Base-by-base conservation (phyloP, 2,888 invertebrate genomes). In the Tenthredo amoena region DNA sequence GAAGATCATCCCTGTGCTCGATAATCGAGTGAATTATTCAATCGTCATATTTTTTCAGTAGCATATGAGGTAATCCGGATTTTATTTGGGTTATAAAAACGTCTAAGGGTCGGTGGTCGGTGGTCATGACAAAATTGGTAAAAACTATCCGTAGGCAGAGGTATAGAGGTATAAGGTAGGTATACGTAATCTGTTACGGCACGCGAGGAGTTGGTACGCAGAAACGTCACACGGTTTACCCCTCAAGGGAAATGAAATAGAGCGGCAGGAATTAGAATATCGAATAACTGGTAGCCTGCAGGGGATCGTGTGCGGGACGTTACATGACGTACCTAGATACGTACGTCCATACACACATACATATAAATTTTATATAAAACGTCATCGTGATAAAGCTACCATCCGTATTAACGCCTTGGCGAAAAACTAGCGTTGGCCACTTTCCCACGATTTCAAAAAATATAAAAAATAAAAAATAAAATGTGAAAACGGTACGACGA, bases 221-320 rank as follows among this genome's bases (percentile, higher is more conserved):
- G 31, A 15, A 81, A 40, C 62, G 81, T 81, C 21, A 81, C 81
- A 58, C 21, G 62, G 83, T 71, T n/a, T 62, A 83, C 65, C n/a
- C 79, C 83, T 83, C 83, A 31, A 55, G 83, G 83, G 83, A 83
- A 83, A 83, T 83, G 83, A 83, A 83, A 83, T 83, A 83, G 83
- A 83, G 83, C 83, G 83, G 31, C 62, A 47, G 43, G 50, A 68
- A 83, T 83, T 43, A 83, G 31, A 71, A 83, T 68, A 47, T 43
- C 62, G 9, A 62, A 81, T 81, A 62, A 62, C 62, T 12, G 21
- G 26, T 21, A 62, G 62, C 26, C 62, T 62, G 62, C 26, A 62
- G 31, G 50, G 31, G 15, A 18, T 50, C 31, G 50, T 31, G 50
- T 15, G 50, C 15, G 47, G n/a, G 47, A 47, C 15, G 77, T 10